Percentiles rank a stretch among this genome's conserved stretches.
These are phyloP conservation scores for Lates japonicus DNA, from an alignment of 2,797 vertebrate genomes.

Conservation along the genomic window DNA sequence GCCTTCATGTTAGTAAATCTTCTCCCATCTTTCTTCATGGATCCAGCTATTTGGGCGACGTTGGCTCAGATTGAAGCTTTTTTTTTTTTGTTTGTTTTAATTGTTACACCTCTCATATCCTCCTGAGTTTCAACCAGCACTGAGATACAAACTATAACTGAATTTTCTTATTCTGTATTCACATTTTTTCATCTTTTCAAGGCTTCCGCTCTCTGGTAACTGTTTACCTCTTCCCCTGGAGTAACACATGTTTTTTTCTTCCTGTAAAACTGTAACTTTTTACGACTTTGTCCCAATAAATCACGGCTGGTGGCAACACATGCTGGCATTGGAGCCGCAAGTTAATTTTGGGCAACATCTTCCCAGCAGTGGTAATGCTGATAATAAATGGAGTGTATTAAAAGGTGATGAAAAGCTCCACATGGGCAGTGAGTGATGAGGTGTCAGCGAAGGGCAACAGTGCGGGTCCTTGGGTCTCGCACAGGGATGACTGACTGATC, in stretches of 20 bases:
- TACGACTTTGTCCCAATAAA: constrained; percentile 48
- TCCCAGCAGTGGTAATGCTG: constrained; percentile 51
- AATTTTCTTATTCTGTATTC: constrained; percentile 28
- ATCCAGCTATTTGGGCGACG: background rate
- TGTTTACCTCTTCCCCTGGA: constrained; percentile 15
- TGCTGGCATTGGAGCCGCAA: constrained; percentile 38
- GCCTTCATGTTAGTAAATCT: background rate
- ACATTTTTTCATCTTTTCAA: constrained; percentile 20
- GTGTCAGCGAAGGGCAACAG: constrained; percentile 48
- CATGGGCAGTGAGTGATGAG: constrained; percentile 57
- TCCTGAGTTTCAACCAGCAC: constrained; percentile 16
- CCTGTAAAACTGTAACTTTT: constrained; percentile 38
- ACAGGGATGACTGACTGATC: constrained; percentile 28
- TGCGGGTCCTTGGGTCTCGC: constrained; percentile 32
- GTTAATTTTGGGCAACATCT: constrained; percentile 54
- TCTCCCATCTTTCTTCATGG: background rate
- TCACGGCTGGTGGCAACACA: constrained; percentile 21
- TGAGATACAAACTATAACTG: constrained; percentile 16
- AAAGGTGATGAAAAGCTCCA: constrained; percentile 73
- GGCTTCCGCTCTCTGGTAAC: constrained; percentile 14
- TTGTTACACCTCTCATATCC: constrained; percentile 13
- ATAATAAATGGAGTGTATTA: constrained; percentile 67
- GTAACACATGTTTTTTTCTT: constrained; percentile 20
- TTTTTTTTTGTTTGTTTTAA: constrained; percentile 9
- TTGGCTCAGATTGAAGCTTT: background rate